Conservation (phyloP, 2,113 vertebrate species). For the Lepidiolamprologus cunningtoni region DNA sequence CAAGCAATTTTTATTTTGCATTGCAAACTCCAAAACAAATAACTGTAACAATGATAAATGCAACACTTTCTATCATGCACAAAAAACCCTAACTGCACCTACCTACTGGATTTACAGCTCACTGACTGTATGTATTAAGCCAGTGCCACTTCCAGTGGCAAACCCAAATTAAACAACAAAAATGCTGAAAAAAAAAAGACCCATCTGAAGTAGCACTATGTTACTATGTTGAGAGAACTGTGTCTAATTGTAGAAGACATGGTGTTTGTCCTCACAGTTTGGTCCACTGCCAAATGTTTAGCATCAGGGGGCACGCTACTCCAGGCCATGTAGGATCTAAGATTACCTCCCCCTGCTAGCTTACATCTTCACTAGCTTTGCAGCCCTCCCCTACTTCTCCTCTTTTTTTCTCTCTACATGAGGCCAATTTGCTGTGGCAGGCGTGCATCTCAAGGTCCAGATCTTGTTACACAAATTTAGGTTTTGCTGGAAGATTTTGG, state of each 20-base stretch:
- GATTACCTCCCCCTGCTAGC: constrained; percentile 64
- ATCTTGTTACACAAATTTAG: constrained; percentile 74
- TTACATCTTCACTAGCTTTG: constrained; percentile 57
- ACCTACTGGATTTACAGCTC: background rate
- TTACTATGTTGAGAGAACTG: constrained; percentile 19
- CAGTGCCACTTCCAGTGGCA: background rate
- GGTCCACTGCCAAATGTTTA: constrained; percentile 59
- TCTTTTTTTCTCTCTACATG: constrained; percentile 51
- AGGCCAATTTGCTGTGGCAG: constrained; percentile 76
- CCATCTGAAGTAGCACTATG: background rate
- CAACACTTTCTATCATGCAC: background rate
- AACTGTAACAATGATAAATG: background rate
- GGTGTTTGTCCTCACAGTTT: constrained; percentile 69
- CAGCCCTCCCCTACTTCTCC: constrained; percentile 3
- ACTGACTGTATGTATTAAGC: background rate
- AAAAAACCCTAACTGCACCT: background rate
- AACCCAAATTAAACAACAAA: background rate
- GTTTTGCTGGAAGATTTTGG: constrained; percentile 62
- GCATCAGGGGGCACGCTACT: constrained; percentile 61
- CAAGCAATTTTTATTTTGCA: background rate
- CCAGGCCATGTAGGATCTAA: constrained; percentile 61
- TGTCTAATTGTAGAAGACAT: constrained; percentile 65
- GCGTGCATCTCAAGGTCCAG: constrained; percentile 64
- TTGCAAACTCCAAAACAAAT: background rate
- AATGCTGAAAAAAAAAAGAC: background rate